Evolutionary conservation across 2,888 invertebrate species (phyloP), one percentile per base, ranked within the genome.

Genomic region (Crossocerus cetratus): DNA sequence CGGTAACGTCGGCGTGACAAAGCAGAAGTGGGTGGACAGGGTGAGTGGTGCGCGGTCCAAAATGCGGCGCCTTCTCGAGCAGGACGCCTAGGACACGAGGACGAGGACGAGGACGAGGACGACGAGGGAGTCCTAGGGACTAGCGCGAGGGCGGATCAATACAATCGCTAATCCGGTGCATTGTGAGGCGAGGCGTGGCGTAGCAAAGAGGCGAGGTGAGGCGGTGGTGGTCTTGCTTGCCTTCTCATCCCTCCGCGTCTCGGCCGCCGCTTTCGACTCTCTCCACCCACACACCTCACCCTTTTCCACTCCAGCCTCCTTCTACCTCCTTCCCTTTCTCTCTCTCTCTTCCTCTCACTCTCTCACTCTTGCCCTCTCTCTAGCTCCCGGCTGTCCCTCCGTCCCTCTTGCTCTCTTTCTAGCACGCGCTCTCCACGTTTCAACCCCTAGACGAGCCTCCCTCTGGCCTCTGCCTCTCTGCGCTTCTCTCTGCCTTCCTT

Each of bases 91-190:
- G 21, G 62, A 62, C 22, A 65, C 60, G 64, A 66, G 23, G 67
- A 55, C 62, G 70, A 44, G 53, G 64, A 43, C 21, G 67, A 64
- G 71, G 58, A 66, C 56, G 67, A 64, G 70, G 60, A 55, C 16
- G 61, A 45, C 22, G 70, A 56, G 74, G 64, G 80, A 74, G 76
- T 76, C 82, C 83, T 86, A 87, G 88, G 86, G 86, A 88, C 88
- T 88, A 89, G 88, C 86, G 86, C 86, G 88, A 89, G 89, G 89
- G 88, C 87, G 89, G 90, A 90, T 90, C 90, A 90, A 90, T 90
- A 90, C 90, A 88, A 90, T 90, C 89, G 88, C 90, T 90, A 90
- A 90, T 90, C 90, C 89, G 87, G 88, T 89, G 89, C 89, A 89
- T 89, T 90, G 89, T 89, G 89, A 89, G 89, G 84, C 89, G 88